A percentile compares a stretch with the other conserved stretches of the same genome.
Conservation (phyloP, 2,113 vertebrate species). For the Tychaedon coryphoeus region DNA sequence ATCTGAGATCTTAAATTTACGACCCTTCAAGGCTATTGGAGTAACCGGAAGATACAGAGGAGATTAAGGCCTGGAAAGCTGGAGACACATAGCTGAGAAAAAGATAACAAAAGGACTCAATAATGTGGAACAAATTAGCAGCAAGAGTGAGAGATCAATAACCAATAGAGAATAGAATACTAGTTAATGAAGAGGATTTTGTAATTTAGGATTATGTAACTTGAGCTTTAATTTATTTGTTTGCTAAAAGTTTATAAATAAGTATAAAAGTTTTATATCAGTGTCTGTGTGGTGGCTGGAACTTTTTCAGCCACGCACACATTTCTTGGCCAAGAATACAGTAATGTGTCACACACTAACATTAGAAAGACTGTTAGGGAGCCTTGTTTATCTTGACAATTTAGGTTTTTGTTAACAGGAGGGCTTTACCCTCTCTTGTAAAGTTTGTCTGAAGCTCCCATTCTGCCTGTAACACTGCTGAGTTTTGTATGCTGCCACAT, state of each 20-base stretch:
- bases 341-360: fast-evolving
- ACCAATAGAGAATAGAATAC: neutral
- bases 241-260: neutral
- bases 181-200: neutral
- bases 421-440: neutral
- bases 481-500: neutral
- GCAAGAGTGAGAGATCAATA: neutral
- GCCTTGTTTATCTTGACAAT: neutral
- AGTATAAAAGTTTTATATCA: neutral
- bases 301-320: neutral
- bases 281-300: neutral
- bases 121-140: neutral
- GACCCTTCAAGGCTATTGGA: neutral
- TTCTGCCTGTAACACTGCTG: neutral
- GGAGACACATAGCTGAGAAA: neutral
- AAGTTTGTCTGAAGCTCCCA: neutral
- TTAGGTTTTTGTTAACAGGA: neutral
- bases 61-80: neutral
- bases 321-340: neutral
- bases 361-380: neutral
- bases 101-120: neutral
- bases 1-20: neutral
- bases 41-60: neutral
- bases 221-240: neutral
- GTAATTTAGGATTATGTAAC: neutral